Conservation (phyloP, 2,797 vertebrate species). For the Loris lydekkerianus region DNA sequence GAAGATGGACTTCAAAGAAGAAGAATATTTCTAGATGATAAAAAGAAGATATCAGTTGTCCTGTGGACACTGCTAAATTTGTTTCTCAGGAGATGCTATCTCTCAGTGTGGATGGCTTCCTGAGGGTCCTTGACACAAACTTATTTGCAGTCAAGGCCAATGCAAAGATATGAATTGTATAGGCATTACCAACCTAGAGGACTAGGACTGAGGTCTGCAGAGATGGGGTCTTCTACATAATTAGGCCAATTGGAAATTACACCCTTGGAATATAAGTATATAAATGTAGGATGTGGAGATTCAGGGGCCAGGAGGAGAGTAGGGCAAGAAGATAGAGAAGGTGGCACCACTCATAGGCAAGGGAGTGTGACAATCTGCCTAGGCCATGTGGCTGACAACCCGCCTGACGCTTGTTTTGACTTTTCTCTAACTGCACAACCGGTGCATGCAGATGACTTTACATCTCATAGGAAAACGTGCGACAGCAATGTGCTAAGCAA, state of each 20-base stretch:
- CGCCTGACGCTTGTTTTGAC: slow-evolving; percentile 82
- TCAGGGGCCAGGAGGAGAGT: not conserved
- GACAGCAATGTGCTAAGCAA: slow-evolving; percentile 84
- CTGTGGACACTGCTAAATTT: not conserved
- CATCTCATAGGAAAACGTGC: slow-evolving; percentile 84
- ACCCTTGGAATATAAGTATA: not conserved
- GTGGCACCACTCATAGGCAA: slow-evolving; percentile 52
- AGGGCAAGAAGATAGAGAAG: not conserved
- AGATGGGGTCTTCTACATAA: not conserved
- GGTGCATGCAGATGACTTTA: slow-evolving; percentile 84
- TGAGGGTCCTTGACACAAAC: not conserved
- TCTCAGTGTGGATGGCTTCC: not conserved
- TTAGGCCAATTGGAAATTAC: not conserved
- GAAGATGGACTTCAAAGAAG: not conserved
- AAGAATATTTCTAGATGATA: not conserved
- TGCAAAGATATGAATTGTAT: not conserved
- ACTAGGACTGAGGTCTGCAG: not conserved
- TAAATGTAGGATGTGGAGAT: not conserved
- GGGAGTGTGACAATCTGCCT: slow-evolving; percentile 78
- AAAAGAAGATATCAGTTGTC: not conserved
- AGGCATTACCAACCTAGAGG: not conserved
- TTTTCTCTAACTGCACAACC: slow-evolving; percentile 79
- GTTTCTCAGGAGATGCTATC: slow-evolving; percentile 18
- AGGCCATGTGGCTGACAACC: slow-evolving; percentile 81
- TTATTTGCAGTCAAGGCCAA: not conserved